Evolutionary conservation across 2,113 vertebrate genomes (phyloP), one percentile per base, ranked within the genome.

Genomic region (Oreochromis niloticus): DNA sequence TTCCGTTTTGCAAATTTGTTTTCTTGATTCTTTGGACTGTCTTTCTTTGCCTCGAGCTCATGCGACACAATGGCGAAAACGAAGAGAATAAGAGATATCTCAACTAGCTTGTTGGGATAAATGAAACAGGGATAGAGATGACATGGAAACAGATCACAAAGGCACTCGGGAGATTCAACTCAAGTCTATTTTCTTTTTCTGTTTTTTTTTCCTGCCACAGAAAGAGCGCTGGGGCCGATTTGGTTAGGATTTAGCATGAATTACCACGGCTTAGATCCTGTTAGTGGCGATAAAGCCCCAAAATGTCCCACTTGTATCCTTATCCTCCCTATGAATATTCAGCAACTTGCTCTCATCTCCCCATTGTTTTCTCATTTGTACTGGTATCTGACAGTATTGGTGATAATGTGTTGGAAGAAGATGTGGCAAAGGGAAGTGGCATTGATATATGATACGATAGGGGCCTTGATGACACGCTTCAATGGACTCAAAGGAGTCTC

Each of bases 261-360:
- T 96, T 96, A 95, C 88, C 94, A 89, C 66, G 85, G 94, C 95
- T 94, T 92, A 94, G 93, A 96, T 96, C 93, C 92, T 94, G 95
- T 95, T 95, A 95, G 93, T 85, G 88, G 78, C 41, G 93, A 95
- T 95, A 95, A 95, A 94, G 90, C 94, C 89, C 86, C 91, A 87
- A 94, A 95, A 89, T 91, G 93, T 95, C 94, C 95, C 95, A 91
- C 91, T 93, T 94, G 92, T 87, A 90, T 91, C 93, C 90, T 95
- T 93, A 95, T 95, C 93, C 94, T 88, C 55, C 87, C 85, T 86
- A 95, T 95, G 95, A 95, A 96, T 95, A 96, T 95, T 95, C 95
- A 96, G 82, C 92, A 91, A 88, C 93, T 94, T 86, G 89, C 94
- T 92, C 91, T 91, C 93, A 84, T 95, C 92, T 93, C 86, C 87